These are phyloP conservation scores for Tenualosa ilisha DNA, from an alignment of 2,797 vertebrate species.

Conservation along the genomic window DNA sequence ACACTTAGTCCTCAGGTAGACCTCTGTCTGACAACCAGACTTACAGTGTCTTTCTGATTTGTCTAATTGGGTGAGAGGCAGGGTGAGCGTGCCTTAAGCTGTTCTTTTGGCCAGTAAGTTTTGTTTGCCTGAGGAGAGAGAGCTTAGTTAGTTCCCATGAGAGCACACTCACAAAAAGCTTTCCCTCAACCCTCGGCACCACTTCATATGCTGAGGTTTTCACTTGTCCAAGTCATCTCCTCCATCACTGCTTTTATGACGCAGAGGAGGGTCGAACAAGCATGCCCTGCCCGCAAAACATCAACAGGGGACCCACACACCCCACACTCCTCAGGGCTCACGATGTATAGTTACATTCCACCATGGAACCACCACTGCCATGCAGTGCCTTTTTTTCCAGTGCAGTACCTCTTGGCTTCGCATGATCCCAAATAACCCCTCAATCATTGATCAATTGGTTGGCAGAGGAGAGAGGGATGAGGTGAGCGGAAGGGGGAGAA, in stretches of 20 bases:
- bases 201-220: not conserved
- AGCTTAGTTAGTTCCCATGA: not conserved
- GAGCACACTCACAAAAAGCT: not conserved
- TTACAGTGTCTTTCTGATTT: not conserved
- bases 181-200: not conserved
- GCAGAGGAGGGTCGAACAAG: not conserved
- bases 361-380: not conserved
- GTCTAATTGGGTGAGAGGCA: not conserved
- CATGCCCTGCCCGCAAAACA: not conserved
- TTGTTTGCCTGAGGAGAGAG: not conserved
- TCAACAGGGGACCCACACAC: not conserved
- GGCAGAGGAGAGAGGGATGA: conserved; percentile 30
- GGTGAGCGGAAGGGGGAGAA: no score
- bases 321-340: not conserved
- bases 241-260: not conserved
- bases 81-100: not conserved
- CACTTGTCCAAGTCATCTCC: not conserved
- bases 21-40: not conserved
- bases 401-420: conserved; percentile 45
- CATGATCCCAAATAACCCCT: conserved; percentile 32
- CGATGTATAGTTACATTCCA: not conserved
- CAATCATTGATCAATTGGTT: conserved; percentile 50
- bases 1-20: not conserved
- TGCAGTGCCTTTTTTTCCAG: not conserved
- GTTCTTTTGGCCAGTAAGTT: not conserved